phyloP scores from a whole-genome alignment of 1,140 invertebrate species.

The Galleria mellonella region DNA sequence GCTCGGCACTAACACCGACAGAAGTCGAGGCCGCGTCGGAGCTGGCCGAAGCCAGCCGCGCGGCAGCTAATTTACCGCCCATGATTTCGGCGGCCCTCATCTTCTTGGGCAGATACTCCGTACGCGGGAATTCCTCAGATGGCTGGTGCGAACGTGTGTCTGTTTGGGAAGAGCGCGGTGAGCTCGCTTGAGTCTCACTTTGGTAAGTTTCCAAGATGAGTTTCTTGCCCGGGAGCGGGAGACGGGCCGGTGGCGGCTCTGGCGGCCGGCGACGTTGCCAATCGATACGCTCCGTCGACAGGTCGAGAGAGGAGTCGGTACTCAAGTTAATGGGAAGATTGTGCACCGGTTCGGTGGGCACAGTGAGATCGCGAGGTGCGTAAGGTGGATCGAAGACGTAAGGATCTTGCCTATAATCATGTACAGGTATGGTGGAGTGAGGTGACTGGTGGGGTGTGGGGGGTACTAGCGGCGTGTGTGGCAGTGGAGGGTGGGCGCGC shows the following conservation, averaged over 20 bases:
- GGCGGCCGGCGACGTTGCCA: constrained; percentile 51
- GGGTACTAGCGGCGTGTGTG: constrained; percentile 11
- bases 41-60: constrained; percentile 22
- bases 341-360: constrained; percentile 33
- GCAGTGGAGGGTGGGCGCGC: constrained; percentile 25
- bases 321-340: constrained; percentile 65
- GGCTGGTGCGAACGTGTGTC: constrained; percentile 18
- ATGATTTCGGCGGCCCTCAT: constrained; percentile 69
- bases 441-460: constrained; percentile 20
- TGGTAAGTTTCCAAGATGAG: constrained; percentile 69
- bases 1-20: constrained; percentile 14
- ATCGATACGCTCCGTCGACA: constrained; percentile 49
- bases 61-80: constrained; percentile 50
- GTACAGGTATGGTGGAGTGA: constrained; percentile 11
- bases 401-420: constrained; percentile 43
- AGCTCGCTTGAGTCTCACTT: constrained; percentile 47
- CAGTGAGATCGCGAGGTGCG: constrained; percentile 41
- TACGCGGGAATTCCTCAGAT: constrained; percentile 36
- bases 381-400: constrained; percentile 49
- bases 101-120: constrained; percentile 67
- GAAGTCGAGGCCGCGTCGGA: constrained; percentile 12
- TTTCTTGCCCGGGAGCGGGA: constrained; percentile 68
- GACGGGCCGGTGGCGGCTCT: constrained; percentile 43
- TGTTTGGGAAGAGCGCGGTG: constrained; percentile 26
- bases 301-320: constrained; percentile 52